Percentiles rank a stretch among this genome's conserved stretches.
phyloP scores from a whole-genome alignment of 2,888 invertebrate species.

The Amiota minor region DNA sequence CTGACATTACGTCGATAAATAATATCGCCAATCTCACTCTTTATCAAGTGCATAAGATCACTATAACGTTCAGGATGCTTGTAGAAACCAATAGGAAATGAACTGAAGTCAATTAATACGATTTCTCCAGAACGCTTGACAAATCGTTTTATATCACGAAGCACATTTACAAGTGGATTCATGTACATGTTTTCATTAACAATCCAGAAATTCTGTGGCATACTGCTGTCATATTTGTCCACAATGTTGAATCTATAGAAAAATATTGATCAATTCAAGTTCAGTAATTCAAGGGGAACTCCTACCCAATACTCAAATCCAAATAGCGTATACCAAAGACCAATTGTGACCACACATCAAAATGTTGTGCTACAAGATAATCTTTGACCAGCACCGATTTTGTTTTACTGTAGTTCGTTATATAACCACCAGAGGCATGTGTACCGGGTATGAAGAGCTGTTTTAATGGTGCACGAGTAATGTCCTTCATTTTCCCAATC shows the following conservation, averaged over 20 bases:
- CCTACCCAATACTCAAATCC: conserved; percentile 86
- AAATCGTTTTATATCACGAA: conserved; percentile 82
- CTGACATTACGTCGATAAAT: conserved; percentile 63
- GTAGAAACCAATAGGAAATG: conserved; percentile 79
- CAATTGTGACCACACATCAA: conserved; percentile 87
- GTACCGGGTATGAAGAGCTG: conserved; percentile 75
- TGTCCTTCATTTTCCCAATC: conserved; percentile 79
- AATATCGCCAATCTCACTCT: conserved; percentile 75
- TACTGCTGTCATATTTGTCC: conserved; percentile 45
- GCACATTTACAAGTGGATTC: conserved; percentile 78
- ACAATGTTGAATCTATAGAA: conserved; percentile 53
- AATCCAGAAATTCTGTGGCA: conserved; percentile 65
- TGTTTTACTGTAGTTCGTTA: conserved; percentile 58
- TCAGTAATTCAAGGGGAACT: not conserved
- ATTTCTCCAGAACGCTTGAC: conserved; percentile 81
- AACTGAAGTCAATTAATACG: conserved; percentile 86
- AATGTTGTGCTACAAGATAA: conserved; percentile 79
- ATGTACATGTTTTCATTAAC: conserved; percentile 74
- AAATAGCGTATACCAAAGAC: conserved; percentile 88
- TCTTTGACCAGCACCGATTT: conserved; percentile 66
- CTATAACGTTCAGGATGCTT: conserved; percentile 74
- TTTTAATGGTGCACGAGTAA: conserved; percentile 64
- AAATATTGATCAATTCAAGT: too few relatives aligned
- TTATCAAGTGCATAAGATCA: conserved; percentile 75
- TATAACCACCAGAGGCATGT: conserved; percentile 78